A percentile compares a stretch with the other conserved stretches of the same genome.
These are phyloP conservation scores for Cryptomyrus ogoouensis DNA, from an alignment of 2,113 vertebrate species.

Conservation along the genomic window DNA sequence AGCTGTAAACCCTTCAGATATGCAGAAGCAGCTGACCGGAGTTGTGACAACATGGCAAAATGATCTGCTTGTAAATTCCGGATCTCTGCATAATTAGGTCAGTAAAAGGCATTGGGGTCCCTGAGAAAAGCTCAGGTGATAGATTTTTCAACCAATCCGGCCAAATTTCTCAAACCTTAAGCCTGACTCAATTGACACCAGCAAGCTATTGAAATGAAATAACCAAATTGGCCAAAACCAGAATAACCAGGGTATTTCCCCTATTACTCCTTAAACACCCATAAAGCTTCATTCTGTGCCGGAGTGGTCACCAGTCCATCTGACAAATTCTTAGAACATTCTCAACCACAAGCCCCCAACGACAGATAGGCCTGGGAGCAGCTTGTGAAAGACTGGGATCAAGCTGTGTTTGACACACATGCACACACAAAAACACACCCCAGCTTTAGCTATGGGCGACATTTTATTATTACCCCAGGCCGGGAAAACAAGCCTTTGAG, in stretches of 20 bases:
- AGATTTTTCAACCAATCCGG: background rate
- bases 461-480: constrained; percentile 40
- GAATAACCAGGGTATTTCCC: background rate
- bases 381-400: background rate
- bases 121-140: background rate
- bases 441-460: constrained; percentile 42
- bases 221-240: background rate
- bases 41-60: background rate
- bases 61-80: background rate
- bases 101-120: background rate
- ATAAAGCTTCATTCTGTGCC: background rate
- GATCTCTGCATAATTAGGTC: background rate
- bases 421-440: constrained; percentile 26
- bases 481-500: constrained; percentile 25
- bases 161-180: background rate
- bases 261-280: background rate
- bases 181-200: background rate
- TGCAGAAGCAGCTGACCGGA: background rate
- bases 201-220: background rate
- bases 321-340: background rate
- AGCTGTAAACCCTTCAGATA: background rate
- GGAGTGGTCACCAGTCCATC: background rate
- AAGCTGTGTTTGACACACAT: background rate
- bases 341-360: background rate
- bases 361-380: background rate